phyloP scores from a whole-genome alignment of 64 coral and sea anemone species.

The Orbicella faveolata region DNA sequence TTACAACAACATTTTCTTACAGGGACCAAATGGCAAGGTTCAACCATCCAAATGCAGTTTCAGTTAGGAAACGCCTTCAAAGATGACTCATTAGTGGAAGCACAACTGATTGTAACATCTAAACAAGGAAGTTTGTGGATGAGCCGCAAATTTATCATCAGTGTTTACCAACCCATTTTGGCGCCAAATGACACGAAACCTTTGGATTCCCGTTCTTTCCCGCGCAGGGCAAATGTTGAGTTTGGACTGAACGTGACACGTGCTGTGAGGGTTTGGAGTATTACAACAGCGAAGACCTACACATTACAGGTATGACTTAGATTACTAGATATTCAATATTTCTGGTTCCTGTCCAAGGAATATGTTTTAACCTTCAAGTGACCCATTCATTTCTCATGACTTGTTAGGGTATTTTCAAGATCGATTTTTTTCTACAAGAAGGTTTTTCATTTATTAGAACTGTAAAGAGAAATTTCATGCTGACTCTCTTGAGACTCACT shows the following conservation, averaged over 20 bases:
- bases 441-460: too few species aligned
- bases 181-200: neutral
- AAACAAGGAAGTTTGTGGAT: neutral
- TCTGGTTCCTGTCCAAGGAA: neutral
- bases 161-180: neutral
- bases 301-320: neutral
- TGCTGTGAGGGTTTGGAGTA: neutral
- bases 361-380: neutral
- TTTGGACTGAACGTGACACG: slow-evolving; percentile 4
- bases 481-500: too few species aligned
- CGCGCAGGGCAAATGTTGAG: neutral
- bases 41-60: neutral
- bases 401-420: too few species aligned
- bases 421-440: too few species aligned
- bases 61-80: neutral
- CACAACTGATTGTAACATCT: neutral
- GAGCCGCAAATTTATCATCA: neutral
- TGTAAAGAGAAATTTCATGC: too few species aligned
- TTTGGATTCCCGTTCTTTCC: neutral
- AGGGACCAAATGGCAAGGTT: neutral
- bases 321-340: neutral
- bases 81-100: neutral
- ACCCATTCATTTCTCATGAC: neutral
- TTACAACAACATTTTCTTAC: neutral
- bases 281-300: neutral